Conservation (phyloP, 2,888 invertebrate genomes). For the Xestia sexstrigata region DNA sequence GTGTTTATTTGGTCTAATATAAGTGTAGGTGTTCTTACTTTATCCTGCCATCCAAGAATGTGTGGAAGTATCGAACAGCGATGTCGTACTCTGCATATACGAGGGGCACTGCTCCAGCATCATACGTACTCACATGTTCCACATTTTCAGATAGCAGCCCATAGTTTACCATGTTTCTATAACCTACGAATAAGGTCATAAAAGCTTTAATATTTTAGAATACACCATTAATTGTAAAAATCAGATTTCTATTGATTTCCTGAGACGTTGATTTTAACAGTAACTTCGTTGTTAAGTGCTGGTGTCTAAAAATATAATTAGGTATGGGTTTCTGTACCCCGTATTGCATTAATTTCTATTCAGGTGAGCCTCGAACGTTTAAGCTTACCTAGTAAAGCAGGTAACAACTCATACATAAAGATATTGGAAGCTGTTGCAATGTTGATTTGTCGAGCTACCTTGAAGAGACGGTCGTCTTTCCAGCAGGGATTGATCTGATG, state of each 20-base stretch:
- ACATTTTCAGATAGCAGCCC: constrained; percentile 77
- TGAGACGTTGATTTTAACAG: neutral
- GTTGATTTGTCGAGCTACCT: constrained; percentile 82
- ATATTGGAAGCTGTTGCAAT: constrained; percentile 81
- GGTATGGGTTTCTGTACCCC: neutral
- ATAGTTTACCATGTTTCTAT: constrained; percentile 78
- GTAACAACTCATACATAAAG: constrained; percentile 82
- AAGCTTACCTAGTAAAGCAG: constrained; percentile 79
- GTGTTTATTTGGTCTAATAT: neutral
- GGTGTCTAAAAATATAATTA: neutral
- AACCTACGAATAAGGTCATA: constrained; percentile 66
- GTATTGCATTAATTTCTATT: neutral
- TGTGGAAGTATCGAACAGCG: constrained; percentile 79
- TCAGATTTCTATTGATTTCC: neutral
- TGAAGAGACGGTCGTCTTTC: constrained; percentile 83
- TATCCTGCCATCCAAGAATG: constrained; percentile 80
- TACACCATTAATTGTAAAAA: neutral
- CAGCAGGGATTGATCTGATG: constrained; percentile 82
- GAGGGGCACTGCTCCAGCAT: constrained; percentile 76
- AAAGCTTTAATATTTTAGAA: no score
- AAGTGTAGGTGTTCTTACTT: constrained; percentile 72
- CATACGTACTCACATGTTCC: constrained; percentile 74
- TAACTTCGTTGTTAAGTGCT: no score
- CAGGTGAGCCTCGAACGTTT: neutral
- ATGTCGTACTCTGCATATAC: constrained; percentile 82